Evolutionary conservation across 2,888 invertebrate genomes (phyloP).

Genomic region (Molorchus minor): DNA sequence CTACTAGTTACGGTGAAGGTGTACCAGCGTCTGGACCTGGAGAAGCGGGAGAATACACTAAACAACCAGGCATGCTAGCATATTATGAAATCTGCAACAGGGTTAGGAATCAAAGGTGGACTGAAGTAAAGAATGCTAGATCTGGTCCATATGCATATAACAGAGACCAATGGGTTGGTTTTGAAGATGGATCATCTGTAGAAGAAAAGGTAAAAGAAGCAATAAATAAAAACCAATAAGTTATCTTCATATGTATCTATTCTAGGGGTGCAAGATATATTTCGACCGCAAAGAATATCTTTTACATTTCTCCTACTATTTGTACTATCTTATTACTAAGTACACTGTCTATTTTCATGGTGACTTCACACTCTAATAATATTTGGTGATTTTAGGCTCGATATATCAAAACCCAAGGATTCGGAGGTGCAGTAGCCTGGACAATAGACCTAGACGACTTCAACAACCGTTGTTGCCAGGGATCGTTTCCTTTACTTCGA

Average conservation of each 20-base stretch:
- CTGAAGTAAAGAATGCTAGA: constrained; percentile 67
- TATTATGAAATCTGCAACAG: constrained; percentile 87
- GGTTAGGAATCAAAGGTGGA: constrained; percentile 75
- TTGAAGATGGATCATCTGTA: constrained; percentile 82
- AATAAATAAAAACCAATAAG: no score
- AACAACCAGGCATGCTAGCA: constrained; percentile 87
- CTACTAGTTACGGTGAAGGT: constrained; percentile 66
- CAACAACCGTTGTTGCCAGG: constrained; percentile 82
- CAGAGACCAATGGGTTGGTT: constrained; percentile 90
- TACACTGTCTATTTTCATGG: no score
- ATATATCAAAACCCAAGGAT: constrained; percentile 76
- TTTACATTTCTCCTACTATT: no score
- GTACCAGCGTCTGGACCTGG: constrained; percentile 78
- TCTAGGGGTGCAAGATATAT: no score
- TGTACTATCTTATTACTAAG: no score
- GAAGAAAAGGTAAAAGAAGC: constrained; percentile 70
- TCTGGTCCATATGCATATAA: constrained; percentile 79
- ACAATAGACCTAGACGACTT: constrained; percentile 90
- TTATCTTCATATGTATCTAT: no score
- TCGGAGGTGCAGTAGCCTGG: constrained; percentile 88
- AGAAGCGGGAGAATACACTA: constrained; percentile 80
- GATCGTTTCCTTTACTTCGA: constrained; percentile 79
- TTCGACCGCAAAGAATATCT: no score
- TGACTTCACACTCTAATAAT: no score
- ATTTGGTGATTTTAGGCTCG: constrained; percentile 72